Conservation (phyloP, 2,113 vertebrate genomes). For the Menura novaehollandiae region DNA sequence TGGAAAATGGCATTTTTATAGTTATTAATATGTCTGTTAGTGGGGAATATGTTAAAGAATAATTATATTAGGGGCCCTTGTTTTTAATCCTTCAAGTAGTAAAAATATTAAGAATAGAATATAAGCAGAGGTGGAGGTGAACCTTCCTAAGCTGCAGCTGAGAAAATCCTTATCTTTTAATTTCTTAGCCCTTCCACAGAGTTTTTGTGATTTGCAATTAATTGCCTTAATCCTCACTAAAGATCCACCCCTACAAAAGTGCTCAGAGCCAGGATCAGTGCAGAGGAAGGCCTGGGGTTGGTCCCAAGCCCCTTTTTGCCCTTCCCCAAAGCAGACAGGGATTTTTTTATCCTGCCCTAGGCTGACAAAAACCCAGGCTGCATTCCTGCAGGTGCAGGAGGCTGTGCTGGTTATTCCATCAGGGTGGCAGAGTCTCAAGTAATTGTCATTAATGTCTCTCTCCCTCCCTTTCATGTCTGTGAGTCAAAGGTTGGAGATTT, state of each 20-base stretch:
- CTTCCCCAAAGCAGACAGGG: neutral
- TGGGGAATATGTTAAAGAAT: neutral
- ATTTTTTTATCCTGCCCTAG: neutral
- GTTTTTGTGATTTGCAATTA: neutral
- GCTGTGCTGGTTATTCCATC: conserved; percentile 22
- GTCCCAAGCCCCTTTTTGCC: neutral
- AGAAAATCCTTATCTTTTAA: neutral
- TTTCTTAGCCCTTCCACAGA: neutral
- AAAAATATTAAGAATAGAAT: neutral
- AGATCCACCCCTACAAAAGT: neutral
- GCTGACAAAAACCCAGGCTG: neutral
- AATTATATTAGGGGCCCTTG: neutral
- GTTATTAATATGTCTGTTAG: neutral
- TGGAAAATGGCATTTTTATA: neutral
- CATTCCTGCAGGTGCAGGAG: conserved; percentile 22
- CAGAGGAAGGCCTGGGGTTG: neutral
- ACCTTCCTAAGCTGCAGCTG: neutral
- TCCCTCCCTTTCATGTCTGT: conserved; percentile 17
- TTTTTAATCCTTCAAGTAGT: neutral
- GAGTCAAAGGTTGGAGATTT: conserved; percentile 26
- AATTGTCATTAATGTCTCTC: neutral
- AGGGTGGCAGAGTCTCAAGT: neutral
- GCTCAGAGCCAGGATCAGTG: neutral
- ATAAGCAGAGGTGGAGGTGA: neutral
- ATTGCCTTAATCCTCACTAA: neutral